These are phyloP conservation scores for Lagopus leucura DNA, from an alignment of 2,113 vertebrate species.

Conservation along the genomic window DNA sequence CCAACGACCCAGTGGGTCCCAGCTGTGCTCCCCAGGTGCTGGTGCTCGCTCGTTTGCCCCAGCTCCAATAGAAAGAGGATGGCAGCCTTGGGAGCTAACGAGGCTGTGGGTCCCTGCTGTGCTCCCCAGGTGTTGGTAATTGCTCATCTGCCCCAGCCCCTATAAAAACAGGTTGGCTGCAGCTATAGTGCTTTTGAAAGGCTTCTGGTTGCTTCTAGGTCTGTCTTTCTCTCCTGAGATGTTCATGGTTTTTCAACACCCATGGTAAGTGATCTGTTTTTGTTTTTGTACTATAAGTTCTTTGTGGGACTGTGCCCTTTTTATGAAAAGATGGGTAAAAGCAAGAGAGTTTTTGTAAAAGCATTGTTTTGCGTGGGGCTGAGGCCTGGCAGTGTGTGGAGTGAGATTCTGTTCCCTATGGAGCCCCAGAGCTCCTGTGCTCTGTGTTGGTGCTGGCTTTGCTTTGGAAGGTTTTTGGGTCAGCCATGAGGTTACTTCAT, in stretches of 20 bases:
- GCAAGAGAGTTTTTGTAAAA: neutral
- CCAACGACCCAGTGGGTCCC: rapidly evolving
- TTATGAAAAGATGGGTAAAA: rapidly evolving
- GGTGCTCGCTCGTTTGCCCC: neutral
- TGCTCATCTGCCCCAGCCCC: neutral
- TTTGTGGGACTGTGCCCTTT: rapidly evolving
- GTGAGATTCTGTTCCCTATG: rapidly evolving
- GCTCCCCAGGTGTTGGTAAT: neutral
- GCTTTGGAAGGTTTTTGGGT: neutral
- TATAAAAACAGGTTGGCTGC: neutral
- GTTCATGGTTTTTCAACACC: rapidly evolving
- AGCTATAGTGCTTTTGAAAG: rapidly evolving
- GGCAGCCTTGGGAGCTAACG: rapidly evolving
- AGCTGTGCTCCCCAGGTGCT: neutral
- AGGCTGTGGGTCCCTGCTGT: neutral
- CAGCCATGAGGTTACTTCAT: rapidly evolving
- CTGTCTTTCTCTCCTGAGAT: rapidly evolving
- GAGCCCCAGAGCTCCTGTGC: rapidly evolving
- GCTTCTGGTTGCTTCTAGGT: rapidly evolving
- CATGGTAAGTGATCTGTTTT: neutral
- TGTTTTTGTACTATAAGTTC: rapidly evolving
- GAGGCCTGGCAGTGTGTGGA: neutral
- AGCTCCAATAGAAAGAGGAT: neutral
- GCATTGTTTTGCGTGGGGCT: neutral
- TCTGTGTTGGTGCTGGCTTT: neutral